These are phyloP conservation scores for Syngnathus rostellatus DNA, from an alignment of 2,797 vertebrate species.

Conservation along the genomic window DNA sequence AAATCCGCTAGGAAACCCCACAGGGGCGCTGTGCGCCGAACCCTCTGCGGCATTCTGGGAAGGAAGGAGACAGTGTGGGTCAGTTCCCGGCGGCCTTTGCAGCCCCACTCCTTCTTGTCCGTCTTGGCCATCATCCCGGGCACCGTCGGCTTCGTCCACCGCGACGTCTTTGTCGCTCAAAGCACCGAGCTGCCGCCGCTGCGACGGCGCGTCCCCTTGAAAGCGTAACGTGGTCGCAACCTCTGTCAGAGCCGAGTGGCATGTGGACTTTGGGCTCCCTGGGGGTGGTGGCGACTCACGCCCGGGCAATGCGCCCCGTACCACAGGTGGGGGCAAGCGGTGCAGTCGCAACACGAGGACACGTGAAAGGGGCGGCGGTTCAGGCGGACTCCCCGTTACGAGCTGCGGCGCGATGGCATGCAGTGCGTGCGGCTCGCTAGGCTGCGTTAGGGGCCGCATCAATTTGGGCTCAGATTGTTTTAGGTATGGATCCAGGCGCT, in stretches of 20 bases:
- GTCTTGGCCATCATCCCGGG: slow-evolving; percentile 24
- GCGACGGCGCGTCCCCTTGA: slow-evolving; percentile 18
- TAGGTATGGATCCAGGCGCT: slow-evolving; percentile 22
- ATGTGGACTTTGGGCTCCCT: slow-evolving; percentile 1
- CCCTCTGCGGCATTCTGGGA: slow-evolving; percentile 70
- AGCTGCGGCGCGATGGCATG: slow-evolving; percentile 5
- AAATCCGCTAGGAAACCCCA: slow-evolving; percentile 75
- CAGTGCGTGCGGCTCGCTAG: slow-evolving; percentile 22
- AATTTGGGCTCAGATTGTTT: slow-evolving; percentile 5
- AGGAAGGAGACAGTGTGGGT: slow-evolving; percentile 66
- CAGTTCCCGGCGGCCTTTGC: slow-evolving; percentile 47
- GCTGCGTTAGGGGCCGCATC: slow-evolving; percentile 18
- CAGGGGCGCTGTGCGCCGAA: slow-evolving; percentile 61
- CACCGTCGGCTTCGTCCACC: background rate
- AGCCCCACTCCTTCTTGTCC: slow-evolving; percentile 29
- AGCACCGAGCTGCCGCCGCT: slow-evolving; percentile 13
- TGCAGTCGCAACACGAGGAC: slow-evolving; percentile 43
- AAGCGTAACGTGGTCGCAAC: slow-evolving; percentile 18
- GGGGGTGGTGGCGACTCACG: slow-evolving; percentile 9
- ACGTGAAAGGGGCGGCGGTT: background rate
- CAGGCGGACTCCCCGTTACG: slow-evolving; percentile 9
- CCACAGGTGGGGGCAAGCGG: slow-evolving; percentile 45
- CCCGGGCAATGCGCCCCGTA: slow-evolving; percentile 21
- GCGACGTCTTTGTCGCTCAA: slow-evolving; percentile 27
- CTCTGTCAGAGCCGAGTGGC: slow-evolving; percentile 15